A percentile compares a stretch with the other conserved stretches of the same genome.
phyloP scores from a whole-genome alignment of 2,888 invertebrate genomes.

The Tenthredo amoena region DNA sequence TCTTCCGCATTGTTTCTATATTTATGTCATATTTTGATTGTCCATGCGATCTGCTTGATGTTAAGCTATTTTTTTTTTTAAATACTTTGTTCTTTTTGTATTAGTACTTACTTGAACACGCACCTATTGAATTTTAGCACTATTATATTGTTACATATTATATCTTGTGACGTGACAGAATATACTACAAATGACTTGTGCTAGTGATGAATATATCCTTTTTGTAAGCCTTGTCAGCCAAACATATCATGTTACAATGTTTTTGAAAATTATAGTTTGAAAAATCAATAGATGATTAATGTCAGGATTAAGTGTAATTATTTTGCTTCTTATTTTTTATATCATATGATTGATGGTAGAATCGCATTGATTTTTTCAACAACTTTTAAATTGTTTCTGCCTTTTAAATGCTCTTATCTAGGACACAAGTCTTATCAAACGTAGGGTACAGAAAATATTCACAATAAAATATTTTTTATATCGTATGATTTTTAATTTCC shows the following conservation, averaged over 20 bases:
- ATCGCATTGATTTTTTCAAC: neutral
- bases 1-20: conserved; percentile 57
- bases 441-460: neutral
- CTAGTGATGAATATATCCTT: neutral
- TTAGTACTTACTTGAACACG: conserved; percentile 38
- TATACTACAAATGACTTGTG: conserved; percentile 22
- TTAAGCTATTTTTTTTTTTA: conserved; percentile 17
- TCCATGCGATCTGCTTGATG: conserved; percentile 45
- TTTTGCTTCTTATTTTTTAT: neutral
- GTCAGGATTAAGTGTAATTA: neutral
- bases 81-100: conserved; percentile 46
- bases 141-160: conserved; percentile 26
- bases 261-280: neutral
- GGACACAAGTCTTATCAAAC: neutral
- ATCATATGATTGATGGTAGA: neutral
- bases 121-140: conserved; percentile 43
- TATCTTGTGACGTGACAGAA: conserved; percentile 13
- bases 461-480: neutral
- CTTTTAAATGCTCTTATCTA: neutral
- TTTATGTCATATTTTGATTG: conserved; percentile 49
- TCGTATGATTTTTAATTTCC: neutral
- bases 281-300: neutral
- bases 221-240: neutral
- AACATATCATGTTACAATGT: neutral
- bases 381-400: neutral